Evolutionary conservation across 2,888 invertebrate genomes (phyloP), one percentile per base, ranked within the genome.

Genomic region (Pachydiplax longipennis): DNA sequence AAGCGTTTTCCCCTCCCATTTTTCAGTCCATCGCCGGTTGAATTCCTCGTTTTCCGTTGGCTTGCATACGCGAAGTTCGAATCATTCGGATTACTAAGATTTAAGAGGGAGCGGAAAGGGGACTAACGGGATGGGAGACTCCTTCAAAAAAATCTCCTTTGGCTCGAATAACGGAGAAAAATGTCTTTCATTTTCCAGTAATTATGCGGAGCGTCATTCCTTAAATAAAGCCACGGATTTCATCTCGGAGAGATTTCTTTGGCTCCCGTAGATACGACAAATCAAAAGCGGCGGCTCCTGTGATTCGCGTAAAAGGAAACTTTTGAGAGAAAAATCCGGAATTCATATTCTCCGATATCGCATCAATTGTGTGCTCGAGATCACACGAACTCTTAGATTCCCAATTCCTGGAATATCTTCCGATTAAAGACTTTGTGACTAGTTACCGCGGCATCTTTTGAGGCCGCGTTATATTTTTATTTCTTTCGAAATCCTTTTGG

Each of bases 301-400:
- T 73, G 73, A 73, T 3, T 65, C 65, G 65, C 73, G 25, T 73
- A 73, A 73, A 73, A 73, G 73, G 73, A 73, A 73, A 73, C 73
- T 73, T 73, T 73, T 53, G 44, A 53, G 53, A 18, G 73, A 73
- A 73, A 73, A 73, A 73, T 25, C 31, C 25, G 73, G 37, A 87
- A 87, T 61, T 61, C 87, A 87, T 87, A 61, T 61, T 37, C 35
- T 83, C 58, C 87, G 37, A 61, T 61, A 37, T 58, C 58, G 44
- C 58, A 83, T 87, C n/a, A 87, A 87, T 87, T 35, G 83, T 44
- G 35, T 83, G 44, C 58, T 58, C 83, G 61, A 87, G 87, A 87
- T 87, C 53, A 87, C 61, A 65, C 58, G 87, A 65, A 31, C 40
- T 87, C 37, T 61, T 35, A 87, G 87, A 61, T 87, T 37, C 13